Percentiles rank a stretch among this genome's conserved stretches.
These are phyloP conservation scores for Acleris cristana DNA, from an alignment of 2,888 invertebrate species.

Conservation along the genomic window DNA sequence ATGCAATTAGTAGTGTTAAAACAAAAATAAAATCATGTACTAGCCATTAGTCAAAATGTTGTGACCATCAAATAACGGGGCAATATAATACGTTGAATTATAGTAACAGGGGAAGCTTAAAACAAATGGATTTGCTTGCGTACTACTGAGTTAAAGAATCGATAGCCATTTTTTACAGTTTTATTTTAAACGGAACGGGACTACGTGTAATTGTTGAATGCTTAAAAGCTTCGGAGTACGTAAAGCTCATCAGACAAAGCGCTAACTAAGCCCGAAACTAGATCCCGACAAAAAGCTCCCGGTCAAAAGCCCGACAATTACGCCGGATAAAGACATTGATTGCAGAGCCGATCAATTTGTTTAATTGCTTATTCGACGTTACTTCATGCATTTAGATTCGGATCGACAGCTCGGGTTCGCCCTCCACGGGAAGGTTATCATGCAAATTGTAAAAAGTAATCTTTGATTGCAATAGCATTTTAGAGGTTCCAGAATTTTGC, in stretches of 20 bases:
- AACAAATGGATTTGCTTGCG: too few relatives aligned
- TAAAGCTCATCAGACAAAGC: slow-evolving; percentile 26
- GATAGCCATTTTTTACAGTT: not conserved
- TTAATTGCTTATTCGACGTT: slow-evolving; percentile 22
- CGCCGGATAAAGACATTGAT: slow-evolving; percentile 24
- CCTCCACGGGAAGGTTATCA: not conserved
- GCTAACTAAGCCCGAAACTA: slow-evolving; percentile 24
- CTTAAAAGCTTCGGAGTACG: slow-evolving; percentile 4
- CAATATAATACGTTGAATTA: too few relatives aligned
- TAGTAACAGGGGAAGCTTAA: too few relatives aligned
- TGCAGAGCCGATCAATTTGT: slow-evolving; percentile 24
- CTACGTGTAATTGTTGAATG: slow-evolving; percentile 22
- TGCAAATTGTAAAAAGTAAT: not conserved
- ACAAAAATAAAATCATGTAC: too few relatives aligned
- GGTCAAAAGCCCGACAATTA: slow-evolving; percentile 14
- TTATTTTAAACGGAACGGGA: not conserved
- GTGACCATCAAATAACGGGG: too few relatives aligned
- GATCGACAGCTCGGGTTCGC: not conserved
- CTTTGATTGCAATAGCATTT: too few relatives aligned
- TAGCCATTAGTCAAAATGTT: too few relatives aligned
- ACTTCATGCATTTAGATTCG: slow-evolving; percentile 17
- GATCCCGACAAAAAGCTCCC: slow-evolving; percentile 19
- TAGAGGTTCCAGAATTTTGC: too few relatives aligned
- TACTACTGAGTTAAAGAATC: too few relatives aligned
- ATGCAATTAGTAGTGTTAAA: too few relatives aligned